Evolutionary conservation across 2,113 vertebrate species (phyloP).

Genomic region (Toxotes jaculatrix): DNA sequence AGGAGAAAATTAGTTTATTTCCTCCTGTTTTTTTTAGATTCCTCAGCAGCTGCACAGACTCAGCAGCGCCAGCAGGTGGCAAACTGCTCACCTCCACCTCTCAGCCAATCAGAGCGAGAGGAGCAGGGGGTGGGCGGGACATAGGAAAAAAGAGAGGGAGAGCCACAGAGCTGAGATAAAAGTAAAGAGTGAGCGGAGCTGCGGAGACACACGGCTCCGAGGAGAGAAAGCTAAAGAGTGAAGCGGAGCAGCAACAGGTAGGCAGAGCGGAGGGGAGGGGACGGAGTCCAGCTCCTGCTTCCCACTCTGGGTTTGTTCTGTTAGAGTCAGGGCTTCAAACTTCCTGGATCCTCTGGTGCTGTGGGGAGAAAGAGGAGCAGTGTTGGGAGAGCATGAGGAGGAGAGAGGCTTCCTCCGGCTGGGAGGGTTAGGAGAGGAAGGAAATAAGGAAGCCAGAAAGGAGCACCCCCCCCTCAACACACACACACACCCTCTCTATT

Average conservation of each 20-base stretch:
- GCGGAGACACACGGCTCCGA: conserved; percentile 16
- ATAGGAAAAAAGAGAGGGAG: conserved; percentile 63
- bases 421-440: conserved; percentile 49
- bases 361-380: neutral
- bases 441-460: conserved; percentile 44
- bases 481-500: neutral
- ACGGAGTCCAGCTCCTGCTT: neutral
- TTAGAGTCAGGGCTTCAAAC: conserved; percentile 21
- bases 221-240: neutral
- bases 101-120: conserved; percentile 67
- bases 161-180: conserved; percentile 71
- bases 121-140: conserved; percentile 53
- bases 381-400: conserved; percentile 18
- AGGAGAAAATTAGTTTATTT: conserved; percentile 64
- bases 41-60: conserved; percentile 39
- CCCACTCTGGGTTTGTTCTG: neutral
- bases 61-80: conserved; percentile 73
- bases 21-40: conserved; percentile 41
- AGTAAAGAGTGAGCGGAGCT: conserved; percentile 58
- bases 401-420: conserved; percentile 31
- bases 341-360: conserved; percentile 71
- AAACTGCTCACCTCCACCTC: conserved; percentile 47
- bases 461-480: neutral
- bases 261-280: neutral
- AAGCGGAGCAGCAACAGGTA: conserved; percentile 55